These are phyloP conservation scores for Probosciger aterrimus DNA, from an alignment of 2,113 vertebrate species.

Conservation along the genomic window DNA sequence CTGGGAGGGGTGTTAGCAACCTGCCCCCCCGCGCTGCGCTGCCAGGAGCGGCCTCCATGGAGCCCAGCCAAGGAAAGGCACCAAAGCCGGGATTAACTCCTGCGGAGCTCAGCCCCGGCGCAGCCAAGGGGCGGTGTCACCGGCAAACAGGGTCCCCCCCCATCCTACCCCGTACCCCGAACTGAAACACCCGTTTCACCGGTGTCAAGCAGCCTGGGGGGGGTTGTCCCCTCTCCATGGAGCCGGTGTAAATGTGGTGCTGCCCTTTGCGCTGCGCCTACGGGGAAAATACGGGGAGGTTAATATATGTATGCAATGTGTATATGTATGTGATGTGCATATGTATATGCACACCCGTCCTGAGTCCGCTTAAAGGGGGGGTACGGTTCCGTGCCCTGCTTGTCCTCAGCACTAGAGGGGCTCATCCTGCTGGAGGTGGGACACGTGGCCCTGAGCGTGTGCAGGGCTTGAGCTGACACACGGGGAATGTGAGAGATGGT, in stretches of 20 bases:
- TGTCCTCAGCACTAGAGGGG: neutral
- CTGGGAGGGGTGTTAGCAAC: neutral
- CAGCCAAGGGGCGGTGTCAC: neutral
- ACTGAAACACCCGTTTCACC: neutral
- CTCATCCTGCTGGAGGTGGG: neutral
- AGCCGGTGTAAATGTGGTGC: rapidly evolving
- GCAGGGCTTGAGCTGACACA: neutral
- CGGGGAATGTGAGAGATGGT: rapidly evolving
- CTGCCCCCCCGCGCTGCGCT: neutral
- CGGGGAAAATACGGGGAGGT: neutral
- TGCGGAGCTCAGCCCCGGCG: neutral
- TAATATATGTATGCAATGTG: rapidly evolving
- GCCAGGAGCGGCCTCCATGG: neutral
- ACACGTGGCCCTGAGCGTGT: rapidly evolving
- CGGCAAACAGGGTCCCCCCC: neutral
- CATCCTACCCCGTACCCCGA: rapidly evolving
- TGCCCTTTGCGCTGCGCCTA: neutral
- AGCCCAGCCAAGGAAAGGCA: neutral
- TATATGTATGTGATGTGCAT: rapidly evolving
- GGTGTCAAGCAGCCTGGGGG: rapidly evolving
- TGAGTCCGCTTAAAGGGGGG: rapidly evolving
- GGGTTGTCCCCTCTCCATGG: rapidly evolving
- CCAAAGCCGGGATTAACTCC: neutral
- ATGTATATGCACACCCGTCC: neutral
- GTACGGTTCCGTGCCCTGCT: neutral